phyloP scores from a whole-genome alignment of 2,113 vertebrate genomes.

The Oryctolagus cuniculus region mOryCun1.1 NC_091435.1:144829001-144829500 shows the following conservation, averaged over 20 bases:
- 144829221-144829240: not conserved
- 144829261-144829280: not conserved
- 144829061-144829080: not conserved
- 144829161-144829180: not conserved
- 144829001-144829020: not conserved
- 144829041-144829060: slow-evolving; percentile 37
- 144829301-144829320: not conserved
- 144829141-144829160: not conserved
- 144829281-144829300: not conserved
- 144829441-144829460: not conserved
- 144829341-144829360: not conserved
- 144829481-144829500: not conserved
- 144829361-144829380: not conserved
- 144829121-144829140: not conserved
- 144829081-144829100: not conserved
- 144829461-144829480: not conserved
- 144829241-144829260: not conserved
- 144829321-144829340: slow-evolving; percentile 41
- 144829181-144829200: not conserved
- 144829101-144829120: not conserved
- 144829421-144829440: not conserved
- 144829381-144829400: not conserved
- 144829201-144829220: not conserved
- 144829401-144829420: not conserved
- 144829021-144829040: not conserved